A percentile compares a stretch with the other conserved stretches of the same genome.
phyloP scores from a whole-genome alignment of 2,888 invertebrate species.

The Athripsodes cinereus region DNA sequence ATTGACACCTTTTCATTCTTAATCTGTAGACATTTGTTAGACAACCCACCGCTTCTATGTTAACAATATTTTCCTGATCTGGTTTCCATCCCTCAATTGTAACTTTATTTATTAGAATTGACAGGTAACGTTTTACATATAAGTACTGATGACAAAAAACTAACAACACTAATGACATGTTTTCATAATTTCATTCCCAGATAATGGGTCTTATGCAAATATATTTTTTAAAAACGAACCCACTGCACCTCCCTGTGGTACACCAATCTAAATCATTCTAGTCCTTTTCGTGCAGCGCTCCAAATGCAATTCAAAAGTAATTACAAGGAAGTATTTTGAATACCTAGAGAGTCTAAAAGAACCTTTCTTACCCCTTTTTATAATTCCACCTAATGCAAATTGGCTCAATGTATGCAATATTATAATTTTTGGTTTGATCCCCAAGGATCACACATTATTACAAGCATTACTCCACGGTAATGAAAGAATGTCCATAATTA shows the following conservation, averaged over 20 bases:
- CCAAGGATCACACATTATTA: neutral
- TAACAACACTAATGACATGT: constrained; percentile 20
- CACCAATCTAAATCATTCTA: constrained; percentile 15
- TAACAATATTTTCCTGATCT: neutral
- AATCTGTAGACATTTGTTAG: constrained; percentile 7
- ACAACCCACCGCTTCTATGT: neutral
- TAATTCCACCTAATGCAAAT: constrained; percentile 21
- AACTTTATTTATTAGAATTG: constrained; percentile 3
- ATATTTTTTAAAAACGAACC: neutral
- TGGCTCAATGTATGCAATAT: constrained; percentile 6
- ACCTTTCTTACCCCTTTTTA: constrained; percentile 19
- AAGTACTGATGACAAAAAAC: constrained; percentile 13
- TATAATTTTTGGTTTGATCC: constrained; percentile 11
- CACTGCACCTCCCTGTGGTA: constrained; percentile 19
- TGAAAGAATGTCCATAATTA: neutral
- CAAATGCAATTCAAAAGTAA: constrained; percentile 23
- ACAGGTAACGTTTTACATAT: constrained; percentile 14
- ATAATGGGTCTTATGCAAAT: constrained; percentile 14
- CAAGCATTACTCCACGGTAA: neutral
- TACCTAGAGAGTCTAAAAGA: constrained; percentile 7
- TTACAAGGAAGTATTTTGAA: constrained; percentile 20
- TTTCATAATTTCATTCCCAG: constrained; percentile 22
- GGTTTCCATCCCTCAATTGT: neutral
- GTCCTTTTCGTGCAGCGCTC: neutral
- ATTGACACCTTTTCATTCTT: constrained; percentile 7